Evolutionary conservation across 2,797 vertebrate genomes (phyloP).

Genomic region (Todus mexicanus): DNA sequence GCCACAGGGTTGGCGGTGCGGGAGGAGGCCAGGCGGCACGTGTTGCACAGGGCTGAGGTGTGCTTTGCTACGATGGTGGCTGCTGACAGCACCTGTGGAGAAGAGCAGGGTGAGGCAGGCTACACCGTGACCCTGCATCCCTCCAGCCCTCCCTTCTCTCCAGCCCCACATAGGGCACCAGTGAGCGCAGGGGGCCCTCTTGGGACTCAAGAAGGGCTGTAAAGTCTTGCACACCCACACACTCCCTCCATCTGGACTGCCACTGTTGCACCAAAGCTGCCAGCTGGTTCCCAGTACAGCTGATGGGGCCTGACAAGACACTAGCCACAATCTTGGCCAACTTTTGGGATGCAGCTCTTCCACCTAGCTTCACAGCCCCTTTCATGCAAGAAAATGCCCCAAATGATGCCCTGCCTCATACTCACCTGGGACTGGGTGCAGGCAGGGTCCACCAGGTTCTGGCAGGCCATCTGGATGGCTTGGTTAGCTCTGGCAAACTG

Average conservation of each 20-base stretch:
- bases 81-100: conserved; percentile 89
- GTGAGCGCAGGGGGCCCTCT: background rate
- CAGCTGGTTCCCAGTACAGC: background rate
- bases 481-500: conserved; percentile 97
- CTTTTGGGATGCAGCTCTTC: background rate
- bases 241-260: background rate
- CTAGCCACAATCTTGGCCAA: background rate
- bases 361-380: background rate
- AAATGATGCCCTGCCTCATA: background rate
- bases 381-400: background rate
- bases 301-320: background rate
- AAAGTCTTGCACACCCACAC: background rate
- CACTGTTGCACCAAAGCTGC: background rate
- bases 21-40: conserved; percentile 93
- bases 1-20: conserved; percentile 92
- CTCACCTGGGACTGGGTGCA: conserved; percentile 96
- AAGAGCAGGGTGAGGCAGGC: background rate
- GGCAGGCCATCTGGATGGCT: conserved; percentile 98
- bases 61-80: conserved; percentile 98
- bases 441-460: conserved; percentile 93
- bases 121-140: background rate
- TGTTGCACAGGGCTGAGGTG: conserved; percentile 95
- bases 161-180: background rate
- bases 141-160: background rate
- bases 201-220: background rate